Percentiles rank a stretch among this genome's conserved stretches.
These are phyloP conservation scores for Phrynocephalus versicolor DNA, from an alignment of 2,113 vertebrate species.

Conservation along the genomic window DNA sequence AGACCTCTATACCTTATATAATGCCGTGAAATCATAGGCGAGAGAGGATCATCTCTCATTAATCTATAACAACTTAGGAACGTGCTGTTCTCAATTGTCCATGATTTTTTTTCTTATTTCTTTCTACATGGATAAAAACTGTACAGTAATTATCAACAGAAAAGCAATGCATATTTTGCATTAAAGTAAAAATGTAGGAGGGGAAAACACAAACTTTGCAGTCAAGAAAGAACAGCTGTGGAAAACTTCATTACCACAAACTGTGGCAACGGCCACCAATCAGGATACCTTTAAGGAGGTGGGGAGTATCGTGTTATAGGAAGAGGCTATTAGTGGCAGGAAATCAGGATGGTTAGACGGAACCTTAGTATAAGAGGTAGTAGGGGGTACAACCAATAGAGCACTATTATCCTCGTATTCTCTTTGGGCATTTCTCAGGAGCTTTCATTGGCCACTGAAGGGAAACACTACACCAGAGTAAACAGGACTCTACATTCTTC, in stretches of 20 bases:
- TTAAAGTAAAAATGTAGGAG: not conserved
- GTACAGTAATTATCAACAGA: not conserved
- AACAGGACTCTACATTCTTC: not conserved
- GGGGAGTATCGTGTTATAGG: not conserved
- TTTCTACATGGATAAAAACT: constrained; percentile 8
- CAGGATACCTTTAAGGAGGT: not conserved
- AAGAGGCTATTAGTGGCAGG: not conserved
- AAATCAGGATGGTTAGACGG: not conserved
- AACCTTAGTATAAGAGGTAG: too few species aligned
- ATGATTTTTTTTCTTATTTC: constrained; percentile 34
- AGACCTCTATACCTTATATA: not conserved
- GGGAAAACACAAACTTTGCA: not conserved
- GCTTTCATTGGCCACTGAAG: not conserved
- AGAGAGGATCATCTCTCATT: not conserved
- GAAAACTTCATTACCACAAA: not conserved
- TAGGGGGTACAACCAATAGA: not conserved
- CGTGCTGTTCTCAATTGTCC: constrained; percentile 14
- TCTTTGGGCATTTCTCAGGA: not conserved
- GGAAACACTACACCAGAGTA: not conserved
- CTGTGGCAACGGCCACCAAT: not conserved
- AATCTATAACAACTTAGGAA: not conserved
- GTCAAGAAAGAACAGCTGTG: not conserved
- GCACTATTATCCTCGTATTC: not conserved
- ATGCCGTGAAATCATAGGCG: not conserved
- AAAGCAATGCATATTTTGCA: not conserved